Evolutionary conservation across 2,113 vertebrate species (phyloP).

Genomic region (Tetraodon nigroviridis): DNA sequence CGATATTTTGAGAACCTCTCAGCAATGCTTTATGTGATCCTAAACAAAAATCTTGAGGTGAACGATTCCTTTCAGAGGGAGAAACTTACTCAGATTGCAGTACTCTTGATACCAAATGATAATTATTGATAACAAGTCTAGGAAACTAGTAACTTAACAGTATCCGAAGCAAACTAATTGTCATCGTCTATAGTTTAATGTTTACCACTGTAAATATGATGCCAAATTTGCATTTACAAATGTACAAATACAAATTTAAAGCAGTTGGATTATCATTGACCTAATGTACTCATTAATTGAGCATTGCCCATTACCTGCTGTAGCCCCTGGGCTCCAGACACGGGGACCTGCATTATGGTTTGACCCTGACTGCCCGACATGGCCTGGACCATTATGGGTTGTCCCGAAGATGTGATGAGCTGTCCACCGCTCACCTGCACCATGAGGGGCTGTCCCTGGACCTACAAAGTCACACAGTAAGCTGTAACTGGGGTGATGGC

Average conservation of each 20-base stretch:
- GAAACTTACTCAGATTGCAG: neutral
- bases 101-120: neutral
- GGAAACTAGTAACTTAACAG: too few relatives aligned
- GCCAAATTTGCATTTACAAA: neutral
- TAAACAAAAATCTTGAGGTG: neutral
- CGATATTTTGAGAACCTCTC: neutral
- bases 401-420: slow-evolving; percentile 95
- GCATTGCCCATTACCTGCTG: slow-evolving; percentile 82
- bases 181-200: too few relatives aligned
- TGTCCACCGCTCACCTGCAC: slow-evolving; percentile 98
- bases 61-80: neutral
- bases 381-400: slow-evolving; percentile 99
- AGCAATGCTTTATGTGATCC: neutral
- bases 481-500: slow-evolving; percentile 20
- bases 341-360: slow-evolving; percentile 97
- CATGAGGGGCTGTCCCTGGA: slow-evolving; percentile 96
- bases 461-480: slow-evolving; percentile 65
- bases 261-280: neutral
- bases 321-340: slow-evolving; percentile 91
- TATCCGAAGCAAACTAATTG: too few relatives aligned
- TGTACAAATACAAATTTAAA: too few relatives aligned
- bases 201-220: neutral
- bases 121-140: too few relatives aligned
- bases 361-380: slow-evolving; percentile 95
- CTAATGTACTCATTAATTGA: neutral